Evolutionary conservation across 2,888 invertebrate species (phyloP), one percentile per base, ranked within the genome.

Genomic region (Hypsopygia costalis): DNA sequence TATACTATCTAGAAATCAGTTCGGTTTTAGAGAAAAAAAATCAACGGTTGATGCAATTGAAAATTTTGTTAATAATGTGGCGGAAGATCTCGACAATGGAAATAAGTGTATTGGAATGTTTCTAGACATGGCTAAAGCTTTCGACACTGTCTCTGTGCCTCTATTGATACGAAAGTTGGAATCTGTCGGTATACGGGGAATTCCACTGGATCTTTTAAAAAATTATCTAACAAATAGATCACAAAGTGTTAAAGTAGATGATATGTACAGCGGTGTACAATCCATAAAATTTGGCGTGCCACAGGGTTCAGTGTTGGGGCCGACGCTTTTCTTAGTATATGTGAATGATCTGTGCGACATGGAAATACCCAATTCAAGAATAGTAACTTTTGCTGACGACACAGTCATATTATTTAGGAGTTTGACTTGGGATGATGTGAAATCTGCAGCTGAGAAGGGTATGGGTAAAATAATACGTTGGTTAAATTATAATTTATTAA

Each of bases 111-210:
- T 48, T 3, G 27, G 42, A 0, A 36, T 51, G 8, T 51, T 49
- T 34, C 8, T 48, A 29, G 43, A 44, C 12, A 27, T 44, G 3
- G 34, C 39, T 16, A 46, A 49, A 33, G 49, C 50, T 6, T 49
- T 49, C 29, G 50, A 50, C 22, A 45, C 50, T 1, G 43, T 50
- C n/a, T 41, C 42, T 4, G 12, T 43, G 10, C 36, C 46, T 10
- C n/a, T 34, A 6, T 36, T 46, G 8, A 4, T 41, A 9, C n/a
- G 11, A 3, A 40, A 42, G 21, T 29, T 46, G n/a, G 46, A 49
- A 33, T 2, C 1, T 8, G 5, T 46, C 1, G 46, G 49, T 11
- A 33, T 46, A n/a, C 9, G 46, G 9, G 46, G 39, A 7, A 16
- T 9, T 7, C 20, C 28, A 5, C 33, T 45, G 0, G 6, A 29